Conservation (phyloP, 2,113 vertebrate genomes). For the Burhinus oedicnemus region DNA sequence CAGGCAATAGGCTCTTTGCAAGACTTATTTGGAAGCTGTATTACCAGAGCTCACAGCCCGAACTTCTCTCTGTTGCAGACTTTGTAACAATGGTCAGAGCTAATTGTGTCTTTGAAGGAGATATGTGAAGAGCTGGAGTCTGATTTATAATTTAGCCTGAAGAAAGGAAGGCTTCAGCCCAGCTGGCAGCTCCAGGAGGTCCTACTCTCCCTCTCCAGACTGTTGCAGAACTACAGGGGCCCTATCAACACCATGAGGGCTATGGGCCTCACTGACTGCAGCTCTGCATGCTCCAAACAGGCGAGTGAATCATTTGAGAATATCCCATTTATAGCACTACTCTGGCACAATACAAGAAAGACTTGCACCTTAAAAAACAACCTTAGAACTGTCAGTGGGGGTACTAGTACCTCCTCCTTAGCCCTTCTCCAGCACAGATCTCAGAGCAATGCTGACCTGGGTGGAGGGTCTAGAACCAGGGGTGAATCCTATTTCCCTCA, state of each 20-base stretch:
- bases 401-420: neutral
- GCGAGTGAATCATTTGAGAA: neutral
- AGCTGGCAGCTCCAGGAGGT: neutral
- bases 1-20: neutral
- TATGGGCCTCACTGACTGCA: neutral
- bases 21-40: neutral
- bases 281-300: neutral
- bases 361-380: neutral
- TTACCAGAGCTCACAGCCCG: neutral
- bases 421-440: neutral
- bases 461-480: neutral
- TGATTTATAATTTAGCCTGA: neutral
- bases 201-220: neutral
- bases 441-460: neutral
- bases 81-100: neutral
- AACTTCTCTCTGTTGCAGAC: neutral
- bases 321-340: neutral
- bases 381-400: neutral
- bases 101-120: neutral
- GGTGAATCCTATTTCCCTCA: neutral
- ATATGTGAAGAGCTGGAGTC: neutral
- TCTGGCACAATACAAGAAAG: neutral
- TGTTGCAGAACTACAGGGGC: neutral
- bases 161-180: neutral
- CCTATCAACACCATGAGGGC: rapidly evolving